These are phyloP conservation scores for Pemphigus obesinymphae DNA, from an alignment of 1,140 invertebrate genomes.

Conservation along the genomic window DNA sequence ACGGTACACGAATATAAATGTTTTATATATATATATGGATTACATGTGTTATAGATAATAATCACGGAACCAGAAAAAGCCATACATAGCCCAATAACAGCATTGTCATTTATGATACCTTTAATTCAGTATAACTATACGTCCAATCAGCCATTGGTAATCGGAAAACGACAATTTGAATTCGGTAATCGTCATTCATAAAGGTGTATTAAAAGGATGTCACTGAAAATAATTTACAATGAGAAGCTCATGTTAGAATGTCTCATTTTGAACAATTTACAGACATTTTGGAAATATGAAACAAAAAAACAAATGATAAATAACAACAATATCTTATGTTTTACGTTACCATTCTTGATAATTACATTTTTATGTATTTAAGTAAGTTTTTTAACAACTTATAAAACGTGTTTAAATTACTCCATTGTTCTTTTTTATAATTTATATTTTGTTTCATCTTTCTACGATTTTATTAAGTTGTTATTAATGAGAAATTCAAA, in stretches of 20 bases:
- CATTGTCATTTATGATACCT: not conserved
- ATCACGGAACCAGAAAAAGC: not conserved
- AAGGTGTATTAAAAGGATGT: not conserved
- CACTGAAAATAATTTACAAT: not conserved
- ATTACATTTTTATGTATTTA: not conserved
- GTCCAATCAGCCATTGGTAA: not conserved
- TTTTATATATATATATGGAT: not conserved
- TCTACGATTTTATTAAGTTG: too few species aligned
- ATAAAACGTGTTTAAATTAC: too few species aligned
- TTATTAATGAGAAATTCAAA: too few species aligned
- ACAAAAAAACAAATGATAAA: too few species aligned
- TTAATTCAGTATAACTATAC: not conserved
- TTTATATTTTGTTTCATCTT: too few species aligned
- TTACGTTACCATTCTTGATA: not conserved
- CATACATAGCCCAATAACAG: not conserved
- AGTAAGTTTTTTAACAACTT: not conserved
- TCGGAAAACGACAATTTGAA: constrained; percentile 16
- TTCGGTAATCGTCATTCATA: not conserved
- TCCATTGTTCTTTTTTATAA: too few species aligned
- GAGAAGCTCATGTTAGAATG: too few species aligned
- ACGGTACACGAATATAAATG: too few species aligned
- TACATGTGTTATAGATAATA: not conserved
- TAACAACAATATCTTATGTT: not conserved
- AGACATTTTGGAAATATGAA: not conserved
- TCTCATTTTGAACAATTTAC: too few species aligned